Percentiles rank a stretch among this genome's conserved stretches.
phyloP scores from a whole-genome alignment of 2,797 vertebrate species.

The Rhabdophis nuchalis region DNA sequence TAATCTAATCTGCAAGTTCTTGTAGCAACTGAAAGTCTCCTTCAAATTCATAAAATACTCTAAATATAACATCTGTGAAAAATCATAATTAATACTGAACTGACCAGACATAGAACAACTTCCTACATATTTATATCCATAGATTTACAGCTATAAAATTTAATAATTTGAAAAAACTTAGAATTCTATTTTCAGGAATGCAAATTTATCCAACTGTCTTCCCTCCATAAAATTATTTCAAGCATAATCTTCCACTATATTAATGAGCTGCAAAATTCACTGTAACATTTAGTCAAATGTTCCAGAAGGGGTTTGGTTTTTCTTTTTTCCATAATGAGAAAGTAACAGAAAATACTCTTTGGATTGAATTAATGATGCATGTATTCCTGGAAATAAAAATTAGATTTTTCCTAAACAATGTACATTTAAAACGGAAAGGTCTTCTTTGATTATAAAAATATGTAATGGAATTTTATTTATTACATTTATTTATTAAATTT shows the following conservation, averaged over 20 bases:
- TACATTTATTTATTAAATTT: too few species aligned
- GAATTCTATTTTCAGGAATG: not conserved
- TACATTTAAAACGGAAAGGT: not conserved
- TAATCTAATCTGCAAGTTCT: not conserved
- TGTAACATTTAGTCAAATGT: not conserved
- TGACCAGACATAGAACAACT: not conserved
- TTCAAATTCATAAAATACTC: not conserved
- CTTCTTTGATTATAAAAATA: not conserved
- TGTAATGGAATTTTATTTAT: too few species aligned
- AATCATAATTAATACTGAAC: not conserved
- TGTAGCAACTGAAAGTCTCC: not conserved
- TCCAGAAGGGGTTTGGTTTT: not conserved
- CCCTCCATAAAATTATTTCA: not conserved
- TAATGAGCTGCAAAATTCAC: not conserved
- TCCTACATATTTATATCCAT: not conserved
- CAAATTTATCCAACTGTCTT: not conserved
- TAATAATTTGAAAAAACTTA: not conserved
- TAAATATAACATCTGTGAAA: not conserved
- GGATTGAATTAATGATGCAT: not conserved
- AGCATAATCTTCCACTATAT: not conserved
- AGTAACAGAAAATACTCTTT: not conserved
- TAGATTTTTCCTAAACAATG: not conserved
- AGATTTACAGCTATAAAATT: not conserved
- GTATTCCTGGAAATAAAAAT: not conserved
- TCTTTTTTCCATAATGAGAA: not conserved